Conservation (phyloP, 2,113 vertebrate species). For the Phycodurus eques region DNA sequence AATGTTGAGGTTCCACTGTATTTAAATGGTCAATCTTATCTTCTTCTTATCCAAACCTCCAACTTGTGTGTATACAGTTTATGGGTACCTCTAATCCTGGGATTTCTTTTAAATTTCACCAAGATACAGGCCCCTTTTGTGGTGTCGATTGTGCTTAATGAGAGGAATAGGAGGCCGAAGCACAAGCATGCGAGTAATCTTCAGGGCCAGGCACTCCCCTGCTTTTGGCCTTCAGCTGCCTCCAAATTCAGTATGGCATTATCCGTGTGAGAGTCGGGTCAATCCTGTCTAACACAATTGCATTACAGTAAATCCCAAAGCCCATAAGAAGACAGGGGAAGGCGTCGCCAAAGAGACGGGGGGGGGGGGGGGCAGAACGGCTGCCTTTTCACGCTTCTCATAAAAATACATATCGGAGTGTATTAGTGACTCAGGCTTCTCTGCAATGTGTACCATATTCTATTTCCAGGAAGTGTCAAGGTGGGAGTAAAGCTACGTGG, state of each 20-base stretch:
- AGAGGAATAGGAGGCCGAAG: slow-evolving; percentile 16
- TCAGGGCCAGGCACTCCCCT: background rate
- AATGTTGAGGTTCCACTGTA: no score
- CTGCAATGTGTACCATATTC: background rate
- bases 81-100: slow-evolving; percentile 17
- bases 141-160: slow-evolving; percentile 36
- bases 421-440: background rate
- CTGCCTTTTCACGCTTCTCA: slow-evolving; percentile 7
- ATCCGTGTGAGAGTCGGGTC: slow-evolving; percentile 59
- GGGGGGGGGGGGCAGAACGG: slow-evolving; percentile 34
- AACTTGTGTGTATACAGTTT: no score
- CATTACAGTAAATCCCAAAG: slow-evolving; percentile 68
- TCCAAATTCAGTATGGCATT: slow-evolving; percentile 57
- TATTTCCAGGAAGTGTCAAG: background rate
- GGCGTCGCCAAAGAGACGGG: slow-evolving; percentile 44
- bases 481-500: slow-evolving; percentile 21
- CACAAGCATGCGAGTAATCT: slow-evolving; percentile 25
- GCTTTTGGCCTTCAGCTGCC: slow-evolving; percentile 28
- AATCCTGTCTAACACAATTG: slow-evolving; percentile 69
- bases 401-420: slow-evolving; percentile 10
- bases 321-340: slow-evolving; percentile 51
- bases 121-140: slow-evolving; percentile 18
- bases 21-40: no score
- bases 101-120: slow-evolving; percentile 9
- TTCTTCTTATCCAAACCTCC: background rate